Evolutionary conservation across 23 tunicate species (phyloP).

Genomic region (Botrylloides violaceus): DNA sequence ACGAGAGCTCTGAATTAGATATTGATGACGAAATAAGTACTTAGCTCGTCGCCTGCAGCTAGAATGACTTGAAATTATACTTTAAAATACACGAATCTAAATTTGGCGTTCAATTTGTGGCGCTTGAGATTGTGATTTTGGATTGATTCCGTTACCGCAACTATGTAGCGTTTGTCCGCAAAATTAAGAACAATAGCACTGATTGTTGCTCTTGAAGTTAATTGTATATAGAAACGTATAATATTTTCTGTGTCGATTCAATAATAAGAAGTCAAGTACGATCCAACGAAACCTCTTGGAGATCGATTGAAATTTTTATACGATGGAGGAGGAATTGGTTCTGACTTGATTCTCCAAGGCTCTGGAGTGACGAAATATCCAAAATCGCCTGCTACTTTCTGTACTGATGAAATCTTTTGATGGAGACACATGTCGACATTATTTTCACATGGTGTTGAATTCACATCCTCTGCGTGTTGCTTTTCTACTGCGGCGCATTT

Average conservation of each 20-base stretch:
- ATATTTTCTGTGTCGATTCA: neutral
- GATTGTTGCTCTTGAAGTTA: neutral
- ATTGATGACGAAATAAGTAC: too few relatives aligned
- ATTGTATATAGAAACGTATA: neutral
- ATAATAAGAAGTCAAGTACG: constrained; percentile 12
- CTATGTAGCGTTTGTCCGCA: neutral
- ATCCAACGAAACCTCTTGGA: constrained; percentile 21
- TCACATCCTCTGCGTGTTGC: neutral
- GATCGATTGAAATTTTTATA: constrained; percentile 23
- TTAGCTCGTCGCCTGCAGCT: too few relatives aligned
- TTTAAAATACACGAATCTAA: neutral
- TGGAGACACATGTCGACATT: neutral
- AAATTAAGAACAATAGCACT: neutral
- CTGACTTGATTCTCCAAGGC: constrained; percentile 15
- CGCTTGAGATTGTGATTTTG: neutral
- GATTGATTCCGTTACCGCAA: neutral
- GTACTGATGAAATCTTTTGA: neutral
- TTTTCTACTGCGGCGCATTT: neutral
- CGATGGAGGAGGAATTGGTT: constrained; percentile 3
- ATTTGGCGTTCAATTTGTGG: neutral
- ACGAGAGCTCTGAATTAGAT: too few relatives aligned
- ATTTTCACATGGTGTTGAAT: neutral
- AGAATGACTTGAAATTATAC: too few relatives aligned
- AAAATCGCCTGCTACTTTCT: neutral
- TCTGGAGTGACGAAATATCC: neutral